A percentile compares a stretch with the other conserved stretches of the same genome.
Conservation (phyloP, 1,140 invertebrate genomes). For the Cepaea nemoralis region DNA sequence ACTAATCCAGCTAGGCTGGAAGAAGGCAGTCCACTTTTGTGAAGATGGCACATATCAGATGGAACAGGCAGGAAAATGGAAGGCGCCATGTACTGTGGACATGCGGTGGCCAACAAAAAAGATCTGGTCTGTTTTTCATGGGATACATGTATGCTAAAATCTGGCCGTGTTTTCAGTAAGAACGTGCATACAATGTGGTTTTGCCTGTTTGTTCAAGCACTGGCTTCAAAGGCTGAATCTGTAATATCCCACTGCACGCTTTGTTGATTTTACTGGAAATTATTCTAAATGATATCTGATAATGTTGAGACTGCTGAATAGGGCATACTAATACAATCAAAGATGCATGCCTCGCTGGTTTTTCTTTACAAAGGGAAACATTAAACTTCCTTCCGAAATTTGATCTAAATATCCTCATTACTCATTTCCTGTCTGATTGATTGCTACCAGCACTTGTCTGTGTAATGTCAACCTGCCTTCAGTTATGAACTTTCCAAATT, state of each 20-base stretch:
- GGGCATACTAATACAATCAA: neutral
- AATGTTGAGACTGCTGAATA: neutral
- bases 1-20: neutral
- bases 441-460: neutral
- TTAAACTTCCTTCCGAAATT: neutral
- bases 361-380: neutral
- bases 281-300: neutral
- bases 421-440: neutral
- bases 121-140: neutral
- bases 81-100: neutral
- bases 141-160: neutral
- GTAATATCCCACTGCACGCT: neutral
- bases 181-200: neutral
- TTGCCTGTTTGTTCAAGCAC: neutral
- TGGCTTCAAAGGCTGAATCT: neutral
- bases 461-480: too few relatives aligned
- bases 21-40: neutral
- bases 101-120: neutral
- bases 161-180: neutral
- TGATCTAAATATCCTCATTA: neutral
- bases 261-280: neutral
- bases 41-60: neutral
- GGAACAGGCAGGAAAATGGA: neutral
- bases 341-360: neutral
- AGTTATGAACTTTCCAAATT: too few relatives aligned